A percentile compares a stretch with the other conserved stretches of the same genome.
These are phyloP conservation scores for Hemithea aestivaria DNA, from an alignment of 2,888 invertebrate genomes.

Conservation along the genomic window DNA sequence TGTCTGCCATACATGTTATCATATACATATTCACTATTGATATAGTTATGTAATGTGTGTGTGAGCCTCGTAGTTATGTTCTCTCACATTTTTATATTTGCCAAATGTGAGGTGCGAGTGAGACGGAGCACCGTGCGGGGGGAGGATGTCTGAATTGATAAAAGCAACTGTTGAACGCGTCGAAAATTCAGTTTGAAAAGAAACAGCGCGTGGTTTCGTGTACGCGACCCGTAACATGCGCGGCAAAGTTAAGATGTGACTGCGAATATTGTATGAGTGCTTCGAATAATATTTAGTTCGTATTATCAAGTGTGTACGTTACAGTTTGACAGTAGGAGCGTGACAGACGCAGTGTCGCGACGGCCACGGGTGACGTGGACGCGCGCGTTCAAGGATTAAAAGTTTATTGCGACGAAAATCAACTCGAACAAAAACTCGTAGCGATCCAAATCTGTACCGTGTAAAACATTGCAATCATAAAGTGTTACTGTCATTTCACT, in stretches of 20 bases:
- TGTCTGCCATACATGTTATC: constrained; percentile 42
- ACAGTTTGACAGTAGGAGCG: constrained; percentile 34
- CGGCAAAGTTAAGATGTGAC: constrained; percentile 69
- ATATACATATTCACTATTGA: constrained; percentile 38
- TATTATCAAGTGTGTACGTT: constrained; percentile 43
- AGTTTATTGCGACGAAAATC: constrained; percentile 68
- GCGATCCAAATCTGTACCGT: constrained; percentile 47
- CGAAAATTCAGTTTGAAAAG: constrained; percentile 70
- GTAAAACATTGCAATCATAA: constrained; percentile 47
- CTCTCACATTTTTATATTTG: constrained; percentile 48
- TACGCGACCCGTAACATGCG: constrained; percentile 43
- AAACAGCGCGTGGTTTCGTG: constrained; percentile 51
- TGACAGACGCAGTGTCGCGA: constrained; percentile 43
- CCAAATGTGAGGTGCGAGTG: constrained; percentile 45
- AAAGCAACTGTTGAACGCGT: constrained; percentile 72
- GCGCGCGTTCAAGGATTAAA: constrained; percentile 63
- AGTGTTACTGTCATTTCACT: constrained; percentile 50
- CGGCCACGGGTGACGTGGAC: constrained; percentile 65
- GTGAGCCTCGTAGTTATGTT: constrained; percentile 36
- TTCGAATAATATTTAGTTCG: constrained; percentile 45
- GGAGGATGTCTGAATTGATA: constrained; percentile 70
- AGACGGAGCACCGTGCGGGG: constrained; percentile 51
- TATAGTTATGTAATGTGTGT: constrained; percentile 46
- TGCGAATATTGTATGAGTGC: constrained; percentile 59
- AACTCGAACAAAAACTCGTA: constrained; percentile 58